Percentiles rank a stretch among this genome's conserved stretches.
Evolutionary conservation across 2,113 vertebrate species (phyloP).

Genomic region (Cromileptes altivelis): DNA sequence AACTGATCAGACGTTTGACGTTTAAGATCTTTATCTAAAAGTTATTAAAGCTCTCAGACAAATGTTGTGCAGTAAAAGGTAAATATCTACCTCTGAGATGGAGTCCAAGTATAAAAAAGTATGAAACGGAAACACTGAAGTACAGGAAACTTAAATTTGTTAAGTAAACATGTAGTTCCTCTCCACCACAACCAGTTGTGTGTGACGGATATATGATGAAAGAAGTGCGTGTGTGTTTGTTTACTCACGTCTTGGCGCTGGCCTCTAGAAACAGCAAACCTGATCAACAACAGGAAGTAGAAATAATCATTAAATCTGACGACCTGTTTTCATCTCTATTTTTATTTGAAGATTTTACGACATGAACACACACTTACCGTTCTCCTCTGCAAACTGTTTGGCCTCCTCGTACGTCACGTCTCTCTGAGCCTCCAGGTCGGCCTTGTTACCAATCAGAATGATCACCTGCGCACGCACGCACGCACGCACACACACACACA

Average conservation of each 20-base stretch:
- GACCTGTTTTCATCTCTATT: no score
- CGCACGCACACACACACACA: neutral
- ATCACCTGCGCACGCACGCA: conserved; percentile 89
- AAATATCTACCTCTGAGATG: neutral
- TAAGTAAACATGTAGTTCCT: neutral
- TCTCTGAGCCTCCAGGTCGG: conserved; percentile 97
- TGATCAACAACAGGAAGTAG: conserved; percentile 61
- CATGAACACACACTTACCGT: conserved; percentile 84
- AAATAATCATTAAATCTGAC: neutral
- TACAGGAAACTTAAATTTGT: neutral
- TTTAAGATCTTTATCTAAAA: neutral
- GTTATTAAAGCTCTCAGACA: neutral
- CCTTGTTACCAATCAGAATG: conserved; percentile 99
- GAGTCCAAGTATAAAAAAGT: neutral
- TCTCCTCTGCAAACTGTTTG: conserved; percentile 99
- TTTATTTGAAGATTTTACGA: neutral
- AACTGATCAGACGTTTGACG: neutral
- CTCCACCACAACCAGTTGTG: no score
- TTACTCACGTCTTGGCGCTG: conserved; percentile 98
- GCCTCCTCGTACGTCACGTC: conserved; percentile 99
- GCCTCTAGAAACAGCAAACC: conserved; percentile 97
- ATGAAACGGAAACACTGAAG: neutral
- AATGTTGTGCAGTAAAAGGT: neutral
- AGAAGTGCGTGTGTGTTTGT: neutral
- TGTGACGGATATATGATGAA: no score